phyloP scores from a whole-genome alignment of 2,797 vertebrate genomes.

The Threskiornis aethiopicus region DNA sequence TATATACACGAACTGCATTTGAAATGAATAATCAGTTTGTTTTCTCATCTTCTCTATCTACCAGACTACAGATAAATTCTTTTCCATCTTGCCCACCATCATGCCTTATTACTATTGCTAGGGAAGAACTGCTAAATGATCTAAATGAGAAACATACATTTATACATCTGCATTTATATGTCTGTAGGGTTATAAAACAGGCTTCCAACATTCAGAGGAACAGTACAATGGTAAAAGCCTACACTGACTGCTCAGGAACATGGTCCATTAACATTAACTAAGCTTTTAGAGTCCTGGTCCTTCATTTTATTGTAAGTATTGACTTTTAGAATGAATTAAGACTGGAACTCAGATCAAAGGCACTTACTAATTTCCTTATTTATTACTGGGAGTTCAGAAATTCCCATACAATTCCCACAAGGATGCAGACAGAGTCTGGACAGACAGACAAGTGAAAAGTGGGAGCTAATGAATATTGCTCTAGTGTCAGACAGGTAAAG shows the following conservation, averaged over 20 bases:
- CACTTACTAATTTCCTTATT: slow-evolving; percentile 1
- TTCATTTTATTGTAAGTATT: neutral
- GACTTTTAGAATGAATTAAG: neutral
- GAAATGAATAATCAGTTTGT: neutral
- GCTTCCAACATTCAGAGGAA: neutral
- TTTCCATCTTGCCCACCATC: neutral
- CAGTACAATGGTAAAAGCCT: neutral
- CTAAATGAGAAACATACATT: neutral
- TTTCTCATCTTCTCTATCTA: neutral
- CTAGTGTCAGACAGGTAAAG: slow-evolving; percentile 76
- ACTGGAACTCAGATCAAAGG: neutral
- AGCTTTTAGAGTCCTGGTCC: neutral
- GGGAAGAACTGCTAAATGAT: neutral
- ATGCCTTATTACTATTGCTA: neutral
- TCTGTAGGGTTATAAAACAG: neutral
- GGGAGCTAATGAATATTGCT: slow-evolving; percentile 63
- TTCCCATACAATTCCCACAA: slow-evolving; percentile 5
- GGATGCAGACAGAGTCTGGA: slow-evolving; percentile 42
- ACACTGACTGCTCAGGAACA: neutral
- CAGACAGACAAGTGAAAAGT: slow-evolving; percentile 69
- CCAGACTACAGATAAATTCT: neutral
- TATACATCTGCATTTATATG: neutral
- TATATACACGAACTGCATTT: neutral
- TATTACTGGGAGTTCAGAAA: slow-evolving; percentile 6
- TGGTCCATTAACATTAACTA: neutral